Conservation (phyloP, 2,797 vertebrate genomes). For the Hippocampus kuda region DNA sequence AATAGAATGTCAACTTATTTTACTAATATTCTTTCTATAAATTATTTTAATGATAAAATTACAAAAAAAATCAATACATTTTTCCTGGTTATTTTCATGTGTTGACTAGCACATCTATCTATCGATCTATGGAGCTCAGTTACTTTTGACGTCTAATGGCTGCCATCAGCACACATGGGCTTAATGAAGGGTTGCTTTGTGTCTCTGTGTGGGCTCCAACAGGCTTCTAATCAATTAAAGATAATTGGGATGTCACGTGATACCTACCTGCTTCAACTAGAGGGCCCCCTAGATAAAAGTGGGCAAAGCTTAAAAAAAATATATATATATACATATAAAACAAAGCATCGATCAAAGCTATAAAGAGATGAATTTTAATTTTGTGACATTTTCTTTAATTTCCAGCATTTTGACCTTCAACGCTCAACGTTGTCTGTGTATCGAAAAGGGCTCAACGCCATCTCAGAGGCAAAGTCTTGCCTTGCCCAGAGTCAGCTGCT, state of each 20-base stretch:
- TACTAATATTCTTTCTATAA: not conserved
- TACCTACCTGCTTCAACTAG: not conserved
- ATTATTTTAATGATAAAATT: not conserved
- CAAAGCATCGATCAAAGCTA: not conserved
- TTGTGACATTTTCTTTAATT: conserved; percentile 8
- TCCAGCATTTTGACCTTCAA: conserved; percentile 13
- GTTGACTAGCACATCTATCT: too few relatives aligned
- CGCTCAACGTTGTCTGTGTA: not conserved
- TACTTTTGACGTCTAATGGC: too few relatives aligned
- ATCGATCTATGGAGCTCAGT: too few relatives aligned
- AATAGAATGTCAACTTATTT: too few relatives aligned
- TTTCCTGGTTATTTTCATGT: not conserved
- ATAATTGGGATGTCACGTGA: conserved; percentile 48
- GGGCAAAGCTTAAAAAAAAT: not conserved
- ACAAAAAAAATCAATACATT: not conserved
- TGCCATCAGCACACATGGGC: too few relatives aligned
- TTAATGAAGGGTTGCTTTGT: not conserved
- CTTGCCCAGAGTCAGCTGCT: conserved; percentile 53
- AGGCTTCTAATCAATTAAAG: conserved; percentile 35
- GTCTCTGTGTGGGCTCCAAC: not conserved
- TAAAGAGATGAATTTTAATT: conserved; percentile 27
- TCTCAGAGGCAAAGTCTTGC: conserved; percentile 19
- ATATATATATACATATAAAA: too few relatives aligned
- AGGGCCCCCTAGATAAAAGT: not conserved
- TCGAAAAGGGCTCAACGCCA: conserved; percentile 7